These are phyloP conservation scores for Adineta ricciae DNA, from an alignment of 2,888 invertebrate genomes.

Conservation along the genomic window DNA sequence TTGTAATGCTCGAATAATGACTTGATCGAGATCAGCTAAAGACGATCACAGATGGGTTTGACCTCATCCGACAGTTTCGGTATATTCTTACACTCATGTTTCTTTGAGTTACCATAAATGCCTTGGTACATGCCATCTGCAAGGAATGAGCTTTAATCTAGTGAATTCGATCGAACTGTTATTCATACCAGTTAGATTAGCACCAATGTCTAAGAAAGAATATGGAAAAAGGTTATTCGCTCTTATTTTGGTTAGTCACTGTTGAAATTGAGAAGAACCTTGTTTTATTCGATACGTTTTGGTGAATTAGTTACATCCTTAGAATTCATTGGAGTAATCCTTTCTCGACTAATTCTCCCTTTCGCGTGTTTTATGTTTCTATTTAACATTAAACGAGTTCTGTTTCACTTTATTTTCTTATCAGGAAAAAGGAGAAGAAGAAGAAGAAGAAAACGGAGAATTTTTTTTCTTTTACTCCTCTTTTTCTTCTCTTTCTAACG, in stretches of 20 bases:
- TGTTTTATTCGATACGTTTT: no score
- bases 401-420: neutral
- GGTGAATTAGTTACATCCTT: neutral
- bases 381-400: neutral
- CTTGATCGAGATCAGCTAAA: slow-evolving; percentile 16
- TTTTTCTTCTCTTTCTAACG: neutral
- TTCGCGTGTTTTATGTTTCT: neutral
- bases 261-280: no score
- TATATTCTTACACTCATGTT: neutral
- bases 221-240: neutral
- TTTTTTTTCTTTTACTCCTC: neutral
- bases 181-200: slow-evolving; percentile 17
- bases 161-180: neutral
- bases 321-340: neutral
- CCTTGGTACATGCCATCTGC: slow-evolving; percentile 9
- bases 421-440: neutral
- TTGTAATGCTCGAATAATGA: neutral
- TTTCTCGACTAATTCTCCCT: neutral
- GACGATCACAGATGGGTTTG: neutral
- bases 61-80: neutral
- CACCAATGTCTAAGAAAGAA: neutral
- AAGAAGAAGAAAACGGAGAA: neutral
- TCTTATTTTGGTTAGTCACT: neutral
- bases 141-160: neutral
- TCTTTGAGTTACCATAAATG: slow-evolving; percentile 6